Base-by-base conservation (phyloP, 2,797 vertebrate genomes). In the Acanthurus leucopareius region DNA sequence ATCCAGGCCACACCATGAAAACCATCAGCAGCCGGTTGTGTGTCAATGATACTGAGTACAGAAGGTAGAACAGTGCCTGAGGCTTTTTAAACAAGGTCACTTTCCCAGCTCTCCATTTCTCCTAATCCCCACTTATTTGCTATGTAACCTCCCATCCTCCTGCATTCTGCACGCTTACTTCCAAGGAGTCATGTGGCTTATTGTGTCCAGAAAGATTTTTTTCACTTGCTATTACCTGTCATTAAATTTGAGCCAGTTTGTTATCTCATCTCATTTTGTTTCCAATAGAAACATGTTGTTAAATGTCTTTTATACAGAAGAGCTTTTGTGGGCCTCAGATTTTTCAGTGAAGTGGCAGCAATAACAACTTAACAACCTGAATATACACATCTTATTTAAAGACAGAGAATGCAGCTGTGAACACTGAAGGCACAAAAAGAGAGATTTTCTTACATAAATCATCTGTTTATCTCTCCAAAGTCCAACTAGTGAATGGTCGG, bases 401-500 rank as follows among this genome's bases (percentile, higher is more conserved):
- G 10, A 63, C 57, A 56, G 10, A 56, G 10, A 49, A 35, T 14
- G 1, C 9, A 42, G 25, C 9, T 57, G 38, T 49, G 17, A 45
- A 51, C 14, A 11, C n/a, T 47, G 35, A 44, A 2, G 0, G n/a
- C 10, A 5, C 40, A 16, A 38, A 62, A 11, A 10, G 2, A 49
- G 22, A 32, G 11, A 73, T 40, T 28, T 10, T 17, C n/a, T 70
- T 3, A 69, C 53, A 44, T 11, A 35, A 35, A 20, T 17, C 32
- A 7, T 93, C 93, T 92, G n/a, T 13, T 74, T 20, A 8, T 86
- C 20, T 82, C 75, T 65, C 35, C 42, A 54, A 94, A 95, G 94
- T 99, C n/a, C 96, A 94, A 28, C 93, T 99, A n/a, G 87, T 97
- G 84, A 97, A 97, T 0, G 98, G 98, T 48, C 93, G 86, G 0